Conservation (phyloP, 2,888 invertebrate species). For the Poecilobothrus nobilitatus region DNA sequence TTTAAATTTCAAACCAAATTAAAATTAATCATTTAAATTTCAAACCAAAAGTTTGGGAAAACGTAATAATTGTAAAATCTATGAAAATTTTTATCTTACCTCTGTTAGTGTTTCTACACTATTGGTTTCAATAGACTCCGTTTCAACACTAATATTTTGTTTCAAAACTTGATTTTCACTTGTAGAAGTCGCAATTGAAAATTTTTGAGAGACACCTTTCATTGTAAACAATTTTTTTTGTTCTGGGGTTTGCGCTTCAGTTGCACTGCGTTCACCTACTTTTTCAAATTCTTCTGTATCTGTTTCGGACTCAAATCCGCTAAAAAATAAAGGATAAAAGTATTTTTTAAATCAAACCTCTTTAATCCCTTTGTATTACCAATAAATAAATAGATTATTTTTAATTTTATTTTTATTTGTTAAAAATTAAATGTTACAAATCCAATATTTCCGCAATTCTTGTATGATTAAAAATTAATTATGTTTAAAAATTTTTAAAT, state of each 20-base stretch:
- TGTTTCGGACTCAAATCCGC: constrained; percentile 71
- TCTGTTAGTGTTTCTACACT: constrained; percentile 41
- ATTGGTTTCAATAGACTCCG: constrained; percentile 32
- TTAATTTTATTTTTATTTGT: not conserved
- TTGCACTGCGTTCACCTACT: constrained; percentile 53
- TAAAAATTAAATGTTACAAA: not conserved
- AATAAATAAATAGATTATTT: not conserved
- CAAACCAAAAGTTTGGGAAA: no score
- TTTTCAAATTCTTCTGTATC: constrained; percentile 79
- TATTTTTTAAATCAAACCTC: constrained; percentile 4
- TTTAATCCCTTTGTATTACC: not conserved
- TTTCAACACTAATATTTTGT: constrained; percentile 28
- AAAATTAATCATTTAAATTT: no score
- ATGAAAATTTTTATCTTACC: constrained; percentile 24
- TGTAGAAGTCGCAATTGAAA: constrained; percentile 29
- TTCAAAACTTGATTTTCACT: constrained; percentile 28
- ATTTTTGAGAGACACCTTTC: constrained; percentile 46
- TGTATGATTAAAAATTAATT: no score
- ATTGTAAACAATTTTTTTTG: constrained; percentile 33
- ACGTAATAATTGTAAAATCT: no score
- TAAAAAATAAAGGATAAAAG: constrained; percentile 33
- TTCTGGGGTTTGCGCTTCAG: constrained; percentile 36
- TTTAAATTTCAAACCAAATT: no score
- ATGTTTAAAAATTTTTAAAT: no score
- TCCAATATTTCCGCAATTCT: no score